Base-by-base conservation (phyloP, 2,888 invertebrate species). In the Chymomyza procnemis region DNA sequence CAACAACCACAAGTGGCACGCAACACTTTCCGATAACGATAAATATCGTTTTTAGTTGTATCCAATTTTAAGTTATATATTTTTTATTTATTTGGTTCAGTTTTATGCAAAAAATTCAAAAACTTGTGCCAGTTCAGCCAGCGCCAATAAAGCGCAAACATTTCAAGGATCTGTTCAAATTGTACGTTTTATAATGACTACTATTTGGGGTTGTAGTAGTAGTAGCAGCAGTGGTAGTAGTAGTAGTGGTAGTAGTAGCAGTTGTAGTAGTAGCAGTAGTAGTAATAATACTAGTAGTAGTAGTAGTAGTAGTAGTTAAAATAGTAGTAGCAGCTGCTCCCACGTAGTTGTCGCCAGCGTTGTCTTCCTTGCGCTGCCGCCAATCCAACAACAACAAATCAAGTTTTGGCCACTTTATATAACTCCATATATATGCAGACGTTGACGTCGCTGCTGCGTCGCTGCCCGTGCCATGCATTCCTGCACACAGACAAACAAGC, bases 401-500 rank as follows among this genome's bases (percentile, higher is more conserved):
- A 55, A 58, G 61, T 66, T 64, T 60, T 18, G 18, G 48, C 48
- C 48, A 50, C 18, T 18, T 50, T 9, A 50, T n/a, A 18, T 50
- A 50, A n/a, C 18, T 9, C 48, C 9, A 12, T 12, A 50, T 18
- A 18, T 18, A 47, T 3, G 21, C 21, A 19, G 46, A n/a, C 56
- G 21, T 16, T 48, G 59, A 4, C 34, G 64, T 19, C 6, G 68
- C 18, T 41, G 69, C 70, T 64, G 67, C 64, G 65, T 64, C 67
- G 76, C 70, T 75, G 75, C 72, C 72, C 71, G 74, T 81, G 80
- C 81, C 84, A 85, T 91, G 85, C 91, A 91, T 91, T 92, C 92
- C 92, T 92, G 92, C 92, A 92, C 92, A 92, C 92, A 92, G 92
- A 92, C 92, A 92, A 92, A 92, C 92, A 92, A 92, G 91, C 92